Percentiles rank a stretch among this genome's conserved stretches.
Evolutionary conservation across 2,113 vertebrate species (phyloP).

Genomic region (Halcyon malimbica): DNA sequence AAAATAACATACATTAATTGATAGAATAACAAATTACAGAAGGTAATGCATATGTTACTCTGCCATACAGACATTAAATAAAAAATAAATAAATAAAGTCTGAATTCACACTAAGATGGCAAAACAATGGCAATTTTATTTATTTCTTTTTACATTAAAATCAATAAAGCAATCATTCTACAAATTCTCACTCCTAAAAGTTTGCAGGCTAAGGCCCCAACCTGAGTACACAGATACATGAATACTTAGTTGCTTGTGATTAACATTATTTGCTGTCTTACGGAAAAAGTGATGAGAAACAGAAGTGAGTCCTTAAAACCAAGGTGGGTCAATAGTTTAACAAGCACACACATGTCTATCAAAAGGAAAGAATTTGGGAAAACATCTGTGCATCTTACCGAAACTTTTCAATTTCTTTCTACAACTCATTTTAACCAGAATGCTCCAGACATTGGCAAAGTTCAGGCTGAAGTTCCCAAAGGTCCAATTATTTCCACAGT

Average conservation of each 20-base stretch:
- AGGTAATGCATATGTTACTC: not conserved
- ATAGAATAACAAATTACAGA: not conserved
- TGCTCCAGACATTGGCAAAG: not conserved
- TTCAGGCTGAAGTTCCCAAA: not conserved
- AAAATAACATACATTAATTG: conserved; percentile 1
- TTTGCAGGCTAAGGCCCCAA: not conserved
- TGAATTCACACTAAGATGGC: not conserved
- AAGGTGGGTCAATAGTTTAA: not conserved
- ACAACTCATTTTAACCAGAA: not conserved
- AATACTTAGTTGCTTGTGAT: not conserved
- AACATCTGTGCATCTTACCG: not conserved
- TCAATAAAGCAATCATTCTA: not conserved
- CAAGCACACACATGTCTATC: accelerated
- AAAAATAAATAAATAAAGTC: not conserved
- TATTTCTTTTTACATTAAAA: not conserved
- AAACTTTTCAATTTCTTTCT: not conserved
- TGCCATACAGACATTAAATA: not conserved
- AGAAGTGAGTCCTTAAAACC: not conserved
- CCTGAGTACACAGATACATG: not conserved
- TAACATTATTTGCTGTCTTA: not conserved
- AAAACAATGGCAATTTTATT: not conserved
- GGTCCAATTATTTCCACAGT: not conserved
- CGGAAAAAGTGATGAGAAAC: not conserved
- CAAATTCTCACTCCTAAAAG: not conserved
- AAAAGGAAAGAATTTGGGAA: not conserved